phyloP scores from a whole-genome alignment of 2,888 invertebrate genomes.

The Eupelmus urozonus region DNA sequence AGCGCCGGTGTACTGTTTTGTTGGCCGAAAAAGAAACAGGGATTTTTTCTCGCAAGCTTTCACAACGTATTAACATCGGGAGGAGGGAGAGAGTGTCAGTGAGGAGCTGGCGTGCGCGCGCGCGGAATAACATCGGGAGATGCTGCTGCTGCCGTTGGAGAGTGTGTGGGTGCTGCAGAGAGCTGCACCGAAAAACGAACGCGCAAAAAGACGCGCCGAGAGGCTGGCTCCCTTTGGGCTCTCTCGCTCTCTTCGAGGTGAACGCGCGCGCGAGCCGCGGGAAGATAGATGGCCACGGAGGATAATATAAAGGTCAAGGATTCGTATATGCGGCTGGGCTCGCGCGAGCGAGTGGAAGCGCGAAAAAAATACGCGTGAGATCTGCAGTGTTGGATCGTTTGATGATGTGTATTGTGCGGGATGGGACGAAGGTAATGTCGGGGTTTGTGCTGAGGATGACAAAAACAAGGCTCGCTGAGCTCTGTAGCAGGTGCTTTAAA shows the following conservation, averaged over 20 bases:
- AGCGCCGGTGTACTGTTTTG: constrained; percentile 54
- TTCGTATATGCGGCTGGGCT: no score
- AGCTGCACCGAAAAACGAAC: constrained; percentile 41
- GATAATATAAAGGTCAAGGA: constrained; percentile 58
- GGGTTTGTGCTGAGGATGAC: background rate
- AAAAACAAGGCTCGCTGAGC: background rate
- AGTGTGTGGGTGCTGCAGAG: constrained; percentile 21
- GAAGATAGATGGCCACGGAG: constrained; percentile 40
- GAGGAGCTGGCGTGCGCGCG: constrained; percentile 40
- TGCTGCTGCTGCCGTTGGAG: constrained; percentile 26
- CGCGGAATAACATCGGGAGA: constrained; percentile 52
- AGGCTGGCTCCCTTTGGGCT: constrained; percentile 55
- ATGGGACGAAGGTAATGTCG: background rate
- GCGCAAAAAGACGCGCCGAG: constrained; percentile 64
- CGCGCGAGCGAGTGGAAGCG: background rate
- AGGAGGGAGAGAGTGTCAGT: constrained; percentile 45
- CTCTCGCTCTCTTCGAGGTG: constrained; percentile 31
- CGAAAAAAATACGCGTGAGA: background rate
- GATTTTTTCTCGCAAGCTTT: constrained; percentile 59
- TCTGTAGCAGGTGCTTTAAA: background rate
- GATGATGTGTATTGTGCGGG: constrained; percentile 11
- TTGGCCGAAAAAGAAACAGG: constrained; percentile 56
- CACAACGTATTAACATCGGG: constrained; percentile 59
- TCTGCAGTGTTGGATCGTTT: background rate
- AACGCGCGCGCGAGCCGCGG: constrained; percentile 53